These are phyloP conservation scores for Mimas tiliae DNA, from an alignment of 2,888 invertebrate species.

Conservation along the genomic window DNA sequence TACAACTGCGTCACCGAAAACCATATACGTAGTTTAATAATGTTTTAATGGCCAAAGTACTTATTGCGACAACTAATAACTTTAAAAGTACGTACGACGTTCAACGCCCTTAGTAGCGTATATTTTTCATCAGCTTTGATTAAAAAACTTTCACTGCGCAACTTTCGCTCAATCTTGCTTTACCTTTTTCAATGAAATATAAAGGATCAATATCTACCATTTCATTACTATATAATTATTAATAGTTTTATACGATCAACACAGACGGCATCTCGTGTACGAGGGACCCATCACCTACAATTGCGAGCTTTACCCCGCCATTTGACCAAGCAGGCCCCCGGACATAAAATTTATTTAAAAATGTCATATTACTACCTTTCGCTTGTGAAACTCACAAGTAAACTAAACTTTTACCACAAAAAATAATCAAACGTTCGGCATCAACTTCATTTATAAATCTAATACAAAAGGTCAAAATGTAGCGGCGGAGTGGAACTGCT, in stretches of 20 bases:
- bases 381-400: too few species aligned
- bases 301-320: too few species aligned
- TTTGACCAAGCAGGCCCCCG: too few species aligned
- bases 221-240: slow-evolving; percentile 32
- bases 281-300: too few species aligned
- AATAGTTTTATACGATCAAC: too few species aligned
- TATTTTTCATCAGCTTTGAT: slow-evolving; percentile 66
- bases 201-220: slow-evolving; percentile 47
- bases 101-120: slow-evolving; percentile 43
- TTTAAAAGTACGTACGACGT: slow-evolving; percentile 36
- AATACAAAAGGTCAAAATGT: slow-evolving; percentile 58
- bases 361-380: too few species aligned
- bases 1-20: too few species aligned
- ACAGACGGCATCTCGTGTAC: too few species aligned
- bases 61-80: slow-evolving; percentile 35
- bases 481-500: slow-evolving; percentile 54
- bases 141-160: slow-evolving; percentile 61
- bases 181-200: slow-evolving; percentile 52
- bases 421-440: slow-evolving; percentile 44
- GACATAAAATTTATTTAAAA: too few species aligned
- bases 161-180: slow-evolving; percentile 48
- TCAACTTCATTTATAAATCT: slow-evolving; percentile 38
- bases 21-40: slow-evolving; percentile 30
- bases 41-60: slow-evolving; percentile 36
- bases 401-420: slow-evolving; percentile 11